Evolutionary conservation across 2,113 vertebrate genomes (phyloP), one percentile per base, ranked within the genome.

Genomic region (Plestiodon gilberti): DNA sequence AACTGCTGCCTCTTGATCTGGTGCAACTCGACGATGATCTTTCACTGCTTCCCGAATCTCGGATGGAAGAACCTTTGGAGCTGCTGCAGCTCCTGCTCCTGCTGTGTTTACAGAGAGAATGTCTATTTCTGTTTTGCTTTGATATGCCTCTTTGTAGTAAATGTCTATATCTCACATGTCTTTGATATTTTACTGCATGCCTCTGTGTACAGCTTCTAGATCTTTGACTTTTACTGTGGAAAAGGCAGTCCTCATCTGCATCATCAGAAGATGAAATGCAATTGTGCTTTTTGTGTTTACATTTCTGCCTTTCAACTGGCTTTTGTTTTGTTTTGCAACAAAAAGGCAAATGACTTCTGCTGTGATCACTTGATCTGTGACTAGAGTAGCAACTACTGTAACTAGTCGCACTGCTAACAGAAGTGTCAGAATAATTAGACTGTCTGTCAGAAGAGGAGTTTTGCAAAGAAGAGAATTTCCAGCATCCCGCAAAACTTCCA

Each of bases 111-210:
- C 89, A 85, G 33, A 80, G 74, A 77, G 82, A 84, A 74, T 86
- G 88, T 81, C 92, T 93, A 40, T 8, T 64, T 88, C 89, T 94
- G 30, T 83, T 85, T 69, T 90, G 90, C 86, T 95, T 97, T 90
- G 94, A 94, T 89, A 89, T 96, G 88, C 97, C 94, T 76, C 87
- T 95, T 81, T 93, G 96, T 85, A 95, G 95, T 86, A 95, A 95
- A 28, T 95, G 94, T 92, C 95, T 96, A 80, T 82, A 91, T 90
- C 95, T 96, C 43, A 93, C 94, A 83, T 90, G 88, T 83, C 89
- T 93, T 92, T 0, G 77, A 64, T 85, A 91, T 87, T 93, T 95
- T 86, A 89, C 55, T 28, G 88, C 91, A 40, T 89, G 77, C 80
- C 85, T 90, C 59, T 91, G 71, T 82, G 59, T 93, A 85, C 82